phyloP scores from a whole-genome alignment of 1,140 invertebrate species.

The Aleiodes sp. region DNA sequence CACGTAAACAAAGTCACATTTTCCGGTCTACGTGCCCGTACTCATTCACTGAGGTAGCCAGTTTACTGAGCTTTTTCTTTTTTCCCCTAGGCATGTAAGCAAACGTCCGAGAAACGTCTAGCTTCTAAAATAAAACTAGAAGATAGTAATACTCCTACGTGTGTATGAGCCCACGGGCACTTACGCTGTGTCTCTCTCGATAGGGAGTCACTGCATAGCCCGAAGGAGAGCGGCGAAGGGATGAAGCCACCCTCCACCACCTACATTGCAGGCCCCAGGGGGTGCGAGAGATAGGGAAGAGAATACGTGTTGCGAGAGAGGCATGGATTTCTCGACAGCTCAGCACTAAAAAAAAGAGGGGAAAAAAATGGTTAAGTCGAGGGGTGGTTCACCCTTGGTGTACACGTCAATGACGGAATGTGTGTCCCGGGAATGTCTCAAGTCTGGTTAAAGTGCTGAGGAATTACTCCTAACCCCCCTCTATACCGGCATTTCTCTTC shows the following conservation, averaged over 20 bases:
- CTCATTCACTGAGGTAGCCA: not conserved
- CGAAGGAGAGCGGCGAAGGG: too few species aligned
- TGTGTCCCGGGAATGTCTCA: slow-evolving; percentile 18
- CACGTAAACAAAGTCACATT: not conserved
- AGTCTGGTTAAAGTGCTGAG: slow-evolving; percentile 13
- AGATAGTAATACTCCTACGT: too few species aligned
- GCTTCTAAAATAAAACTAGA: not conserved
- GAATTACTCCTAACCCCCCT: slow-evolving; percentile 24
- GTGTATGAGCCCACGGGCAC: not conserved
- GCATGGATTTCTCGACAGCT: slow-evolving; percentile 30
- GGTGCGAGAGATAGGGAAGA: not conserved
- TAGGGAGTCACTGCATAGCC: slow-evolving; percentile 6
- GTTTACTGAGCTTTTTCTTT: not conserved
- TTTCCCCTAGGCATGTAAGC: not conserved
- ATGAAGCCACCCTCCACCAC: not conserved
- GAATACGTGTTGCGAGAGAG: not conserved
- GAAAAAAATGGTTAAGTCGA: not conserved
- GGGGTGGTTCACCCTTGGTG: not conserved
- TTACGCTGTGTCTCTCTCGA: slow-evolving; percentile 4
- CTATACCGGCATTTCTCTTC: not conserved
- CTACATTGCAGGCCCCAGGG: not conserved
- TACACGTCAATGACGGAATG: slow-evolving; percentile 25
- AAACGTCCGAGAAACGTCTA: not conserved
- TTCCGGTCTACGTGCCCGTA: not conserved
- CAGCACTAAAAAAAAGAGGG: slow-evolving; percentile 28